Base-by-base conservation (phyloP, 2,888 invertebrate genomes). In the Lepidochrysops patricia region DNA sequence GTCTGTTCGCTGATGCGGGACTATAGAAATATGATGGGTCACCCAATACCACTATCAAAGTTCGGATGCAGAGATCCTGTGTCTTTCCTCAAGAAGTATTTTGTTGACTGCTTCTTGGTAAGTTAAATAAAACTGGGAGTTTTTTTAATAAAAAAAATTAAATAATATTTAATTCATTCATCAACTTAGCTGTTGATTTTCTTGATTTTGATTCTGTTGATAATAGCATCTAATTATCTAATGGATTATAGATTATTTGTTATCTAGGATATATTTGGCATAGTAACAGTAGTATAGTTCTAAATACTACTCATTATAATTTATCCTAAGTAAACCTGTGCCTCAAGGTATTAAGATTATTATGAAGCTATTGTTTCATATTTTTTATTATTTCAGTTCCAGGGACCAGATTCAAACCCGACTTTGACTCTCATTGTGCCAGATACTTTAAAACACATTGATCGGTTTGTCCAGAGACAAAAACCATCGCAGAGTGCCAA, bases 381-480 rank as follows among this genome's bases (percentile, higher is more conserved):
- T n/a, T n/a, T n/a, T n/a, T n/a, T n/a, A n/a, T n/a, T 32, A 54
- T 60, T 68, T 19, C 68, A 89, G 88, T 76, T 88, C 23, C 71
- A 75, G 29, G 86, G 84, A 0, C 57, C 65, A 0, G 26, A 69
- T 0, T 43, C 57, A 7, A 86, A 89, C 61, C 87, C 88, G 1
- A 65, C 72, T 3, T 66, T 89, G 15, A 84, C 80, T 1, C 70
- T 84, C 19, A 87, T 87, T 62, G 83, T 87, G 1, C 76, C 84
- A 0, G 80, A 87, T 1, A 64, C 75, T 5, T 65, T 85, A 49
- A 80, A 82, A 64, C 88, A 89, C 61, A 86, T 89, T 63, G 86
- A 88, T 63, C 69, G 80, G n/a, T 78, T 83, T 73, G 86, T 88
- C 0, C 81, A 80, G 58, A 80, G 67, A 56, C 86, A 86, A 63